phyloP scores from a whole-genome alignment of 2,113 vertebrate species.

The Morone chrysops region DNA sequence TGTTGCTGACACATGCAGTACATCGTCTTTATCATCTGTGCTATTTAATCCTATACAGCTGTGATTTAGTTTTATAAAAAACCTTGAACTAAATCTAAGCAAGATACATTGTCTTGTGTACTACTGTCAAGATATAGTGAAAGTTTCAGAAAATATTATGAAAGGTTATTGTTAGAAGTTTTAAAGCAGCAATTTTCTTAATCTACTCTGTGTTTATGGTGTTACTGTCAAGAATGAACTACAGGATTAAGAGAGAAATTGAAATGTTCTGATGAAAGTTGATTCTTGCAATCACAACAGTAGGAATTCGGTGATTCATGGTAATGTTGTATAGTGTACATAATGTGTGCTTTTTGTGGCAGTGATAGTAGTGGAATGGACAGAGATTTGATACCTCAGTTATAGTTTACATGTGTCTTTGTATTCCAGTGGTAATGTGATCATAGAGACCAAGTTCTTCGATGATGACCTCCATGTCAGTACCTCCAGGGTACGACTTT shows the following conservation, averaged over 20 bases:
- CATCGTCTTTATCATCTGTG: neutral
- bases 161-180: too few species aligned
- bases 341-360: neutral
- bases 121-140: too few species aligned
- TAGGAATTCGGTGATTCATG: too few species aligned
- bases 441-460: conserved; percentile 99
- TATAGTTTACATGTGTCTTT: conserved; percentile 41
- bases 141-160: too few species aligned
- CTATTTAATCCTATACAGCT: neutral
- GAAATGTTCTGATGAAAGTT: too few species aligned
- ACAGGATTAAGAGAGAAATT: too few species aligned
- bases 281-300: too few species aligned
- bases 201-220: too few species aligned
- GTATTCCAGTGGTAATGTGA: conserved; percentile 93
- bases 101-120: neutral
- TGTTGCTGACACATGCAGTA: neutral
- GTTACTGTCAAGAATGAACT: too few species aligned
- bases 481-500: conserved; percentile 98
- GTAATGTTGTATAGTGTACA: neutral
- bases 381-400: neutral
- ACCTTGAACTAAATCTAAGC: neutral
- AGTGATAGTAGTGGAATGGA: neutral
- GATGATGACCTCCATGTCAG: conserved; percentile 98
- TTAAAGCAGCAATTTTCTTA: too few species aligned
- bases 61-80: neutral